Base-by-base conservation (phyloP, 2,113 vertebrate genomes). In the Hassar affinis region DNA sequence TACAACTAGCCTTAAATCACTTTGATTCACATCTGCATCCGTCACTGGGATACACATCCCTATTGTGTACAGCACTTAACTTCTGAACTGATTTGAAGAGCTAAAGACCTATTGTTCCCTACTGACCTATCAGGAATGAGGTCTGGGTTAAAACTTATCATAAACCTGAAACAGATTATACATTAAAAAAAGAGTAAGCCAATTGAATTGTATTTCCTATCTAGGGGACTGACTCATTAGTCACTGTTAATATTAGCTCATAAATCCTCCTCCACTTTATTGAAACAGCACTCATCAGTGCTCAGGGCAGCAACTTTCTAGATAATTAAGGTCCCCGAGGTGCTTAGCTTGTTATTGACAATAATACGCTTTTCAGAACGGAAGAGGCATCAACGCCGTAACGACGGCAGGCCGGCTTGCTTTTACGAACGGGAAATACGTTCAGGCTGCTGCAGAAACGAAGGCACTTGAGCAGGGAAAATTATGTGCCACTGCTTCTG, bases 251-350 rank as follows among this genome's bases (percentile, higher is more conserved):
- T 68, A 72, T 61, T 38, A 14, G 62, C 64, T 82, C 80, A 57
- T 80, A 82, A 86, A 86, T 79, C 27, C 64, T 82, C 49, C 64
- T 71, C 33, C 25, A 59, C 49, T 77, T 85, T 54, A 68, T 61
- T 78, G 45, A 30, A 78, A 57, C 66, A 47, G 75, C 77, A 85
- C 79, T 56, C 64, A 47, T 69, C 38, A 77, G 62, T 77, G 72
- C 79, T 76, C 52, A 76, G 25, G 38, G 57, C 61, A 66, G 68
- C 78, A 85, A 54, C 54, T 38, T 52, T 18, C 27, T 35, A 69
- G 47, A 72, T 56, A 79, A 78, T 35, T 30, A 59, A 33, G 42
- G 15, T 62, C 78, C 38, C 83, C 8, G 11, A 56, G 74, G 51
- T 77, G 74, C 51, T 56, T 35, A 25, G 47, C 54, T 62, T 38